Base-by-base conservation (phyloP, 2,888 invertebrate species). In the Carterocephalus palaemon region DNA sequence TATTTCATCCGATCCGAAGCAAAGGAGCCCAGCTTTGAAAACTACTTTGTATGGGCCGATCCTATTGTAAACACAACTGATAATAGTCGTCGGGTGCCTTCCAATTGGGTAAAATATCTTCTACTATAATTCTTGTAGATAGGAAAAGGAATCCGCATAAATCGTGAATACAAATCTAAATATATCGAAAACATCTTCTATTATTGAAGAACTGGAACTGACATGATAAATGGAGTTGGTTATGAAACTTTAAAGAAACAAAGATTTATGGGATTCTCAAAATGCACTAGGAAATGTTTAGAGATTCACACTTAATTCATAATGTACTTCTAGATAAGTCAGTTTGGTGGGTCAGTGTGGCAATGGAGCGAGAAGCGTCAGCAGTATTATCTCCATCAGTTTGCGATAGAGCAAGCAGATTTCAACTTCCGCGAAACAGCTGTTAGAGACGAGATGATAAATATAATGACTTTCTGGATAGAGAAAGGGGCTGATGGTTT, bases 1-100 rank as follows among this genome's bases (percentile, higher is more conserved):
- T 98, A 97, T 93, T 98, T 98, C 73, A 67, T 75, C 13, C 86
- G 90, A 40, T 96, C 96, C 0, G 85, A 90, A 1, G 78, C 86
- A 0, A 75, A 75, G 1, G 88, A 89, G 37, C 81, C 88, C 0
- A 89, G 88, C 0, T 96, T 90, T 61, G 90, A 89, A 22, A 91
- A 95, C 58, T 95, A 89, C 64, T 95, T 94, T 66, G 73, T 94
- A 0, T 95, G 95, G 95, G 88, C 87, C 12, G 28, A 7, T 5
- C 28, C 28, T n/a, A 28, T 28, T 28, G 28, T 28, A 28, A 28
- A 28, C 15, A 4, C 28, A 1, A 15, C 28, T 28, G 28, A 28
- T 15, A 28, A 28, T 28, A 28, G 28, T 28, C 28, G 28, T 15
- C 28, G 28, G n/a, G 88, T 87, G 2, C 89, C 89, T 28, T 89